phyloP scores from a whole-genome alignment of 2,888 invertebrate genomes.

The Rhopalosiphum nymphaeae region DNA sequence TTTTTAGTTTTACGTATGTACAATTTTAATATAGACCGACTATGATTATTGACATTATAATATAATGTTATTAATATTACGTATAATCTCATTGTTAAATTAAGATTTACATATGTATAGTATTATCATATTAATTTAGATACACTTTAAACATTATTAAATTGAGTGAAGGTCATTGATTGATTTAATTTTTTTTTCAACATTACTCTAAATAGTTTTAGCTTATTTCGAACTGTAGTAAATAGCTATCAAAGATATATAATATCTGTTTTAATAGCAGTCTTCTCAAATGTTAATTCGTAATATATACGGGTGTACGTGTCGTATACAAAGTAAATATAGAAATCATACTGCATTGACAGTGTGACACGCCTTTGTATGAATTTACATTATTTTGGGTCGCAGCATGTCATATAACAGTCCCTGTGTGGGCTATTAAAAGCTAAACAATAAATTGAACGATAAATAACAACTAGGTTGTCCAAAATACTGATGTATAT shows the following conservation, averaged over 20 bases:
- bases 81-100: neutral
- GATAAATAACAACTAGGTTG: neutral
- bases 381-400: neutral
- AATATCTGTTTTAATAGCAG: neutral
- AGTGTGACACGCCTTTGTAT: neutral
- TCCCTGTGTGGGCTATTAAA: neutral
- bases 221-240: neutral
- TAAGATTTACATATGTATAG: neutral
- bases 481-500: neutral
- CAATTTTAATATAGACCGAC: neutral
- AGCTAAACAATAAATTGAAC: neutral
- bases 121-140: neutral
- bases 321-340: neutral
- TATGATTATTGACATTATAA: neutral
- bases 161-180: neutral
- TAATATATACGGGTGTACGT: neutral
- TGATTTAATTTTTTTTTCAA: neutral
- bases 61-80: neutral
- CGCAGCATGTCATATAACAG: neutral
- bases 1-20: neutral
- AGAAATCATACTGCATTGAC: neutral
- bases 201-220: slow-evolving; percentile 70
- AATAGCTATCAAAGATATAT: neutral
- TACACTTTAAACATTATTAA: neutral
- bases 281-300: neutral